Evolutionary conservation across 1,140 invertebrate species (phyloP), one percentile per base, ranked within the genome.

Genomic region (Cydia splendana): DNA sequence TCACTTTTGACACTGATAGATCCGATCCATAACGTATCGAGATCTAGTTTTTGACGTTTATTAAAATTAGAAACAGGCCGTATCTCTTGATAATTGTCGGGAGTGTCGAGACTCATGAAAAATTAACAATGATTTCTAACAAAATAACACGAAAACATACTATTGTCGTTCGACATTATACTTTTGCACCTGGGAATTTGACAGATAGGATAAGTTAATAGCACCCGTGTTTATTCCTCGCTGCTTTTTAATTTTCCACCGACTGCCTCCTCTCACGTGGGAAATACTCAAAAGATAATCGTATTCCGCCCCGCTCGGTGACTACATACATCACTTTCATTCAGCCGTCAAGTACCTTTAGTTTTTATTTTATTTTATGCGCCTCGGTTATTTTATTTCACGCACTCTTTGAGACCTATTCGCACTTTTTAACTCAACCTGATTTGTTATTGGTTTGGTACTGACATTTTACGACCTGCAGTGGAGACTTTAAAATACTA

Each of bases 171-270:
- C 45, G 45, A 48, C 45, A 48, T 48, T 48, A 48, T 15, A 48
- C 45, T 15, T 48, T 48, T 48, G 10, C 67, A 42, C 67, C 34
- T 9, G 67, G 67, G 67, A 42, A 38, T 38, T 71, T 45, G 67
- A 20, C 67, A 71, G 34, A 38, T 42, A 18, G 67, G 34, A n/a
- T 71, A 71, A 71, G 67, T 45, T 71, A 71, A 71, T 71, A 71
- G 67, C 67, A 15, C 15, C 67, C 67, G 30, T 71, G 67, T 71
- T 71, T 71, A 71, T 71, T 71, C 67, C 34, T 71, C 62, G 48
- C 42, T 73, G 69, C 76, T 79, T 82, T 84, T 84, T 84, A 82
- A 84, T 84, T 84, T 82, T 84, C 81, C 82, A 79, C 62, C 75
- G 42, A 76, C 74, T 82, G 82, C 77, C 53, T 76, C 65, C 51